Percentiles rank a stretch among this genome's conserved stretches.
Conservation (phyloP, 2,113 vertebrate genomes). For the Dinomys branickii region DNA sequence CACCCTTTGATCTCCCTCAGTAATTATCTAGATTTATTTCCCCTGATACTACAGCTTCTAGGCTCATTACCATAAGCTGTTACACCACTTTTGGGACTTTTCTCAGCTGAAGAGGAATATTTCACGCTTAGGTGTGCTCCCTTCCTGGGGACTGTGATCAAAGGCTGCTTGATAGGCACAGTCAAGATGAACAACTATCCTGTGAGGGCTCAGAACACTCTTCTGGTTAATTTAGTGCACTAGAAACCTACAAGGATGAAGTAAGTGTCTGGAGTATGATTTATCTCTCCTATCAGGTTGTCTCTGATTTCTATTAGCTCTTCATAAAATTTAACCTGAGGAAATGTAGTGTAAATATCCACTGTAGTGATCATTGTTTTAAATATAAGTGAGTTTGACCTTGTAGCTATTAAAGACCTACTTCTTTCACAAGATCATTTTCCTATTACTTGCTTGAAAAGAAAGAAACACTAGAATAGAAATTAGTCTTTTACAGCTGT, state of each 20-base stretch:
- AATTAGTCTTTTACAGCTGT: neutral
- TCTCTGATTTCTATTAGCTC: neutral
- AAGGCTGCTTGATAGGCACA: neutral
- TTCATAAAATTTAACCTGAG: neutral
- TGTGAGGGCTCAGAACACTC: neutral
- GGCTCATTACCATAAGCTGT: neutral
- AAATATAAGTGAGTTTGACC: neutral
- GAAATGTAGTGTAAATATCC: neutral
- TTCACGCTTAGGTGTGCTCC: neutral
- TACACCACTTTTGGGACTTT: neutral
- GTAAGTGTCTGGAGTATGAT: neutral
- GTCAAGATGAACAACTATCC: neutral
- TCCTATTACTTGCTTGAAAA: neutral
- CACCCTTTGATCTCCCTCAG: neutral
- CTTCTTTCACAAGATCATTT: neutral
- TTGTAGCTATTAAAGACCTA: neutral
- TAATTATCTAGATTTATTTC: neutral
- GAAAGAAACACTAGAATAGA: neutral
- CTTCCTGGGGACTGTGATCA: neutral
- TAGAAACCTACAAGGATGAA: neutral
- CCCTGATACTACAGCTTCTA: neutral
- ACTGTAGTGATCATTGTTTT: neutral
- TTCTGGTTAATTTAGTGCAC: neutral
- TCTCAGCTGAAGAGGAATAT: neutral
- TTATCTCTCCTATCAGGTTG: neutral